Base-by-base conservation (phyloP, 2,797 vertebrate species). In the Argentina silus region DNA sequence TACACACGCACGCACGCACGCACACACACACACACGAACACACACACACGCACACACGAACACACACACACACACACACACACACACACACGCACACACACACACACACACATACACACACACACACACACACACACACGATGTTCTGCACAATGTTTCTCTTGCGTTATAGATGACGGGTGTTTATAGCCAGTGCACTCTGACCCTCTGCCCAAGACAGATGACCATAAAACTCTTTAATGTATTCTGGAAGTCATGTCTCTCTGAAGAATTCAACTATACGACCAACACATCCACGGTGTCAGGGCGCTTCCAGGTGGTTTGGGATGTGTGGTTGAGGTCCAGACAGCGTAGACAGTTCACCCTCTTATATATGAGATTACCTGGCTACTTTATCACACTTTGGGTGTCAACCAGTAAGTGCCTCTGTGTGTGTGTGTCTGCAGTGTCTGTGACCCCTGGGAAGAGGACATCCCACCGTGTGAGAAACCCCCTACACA, bases 201-300 rank as follows among this genome's bases (percentile, higher is more conserved):
- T 17, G 27, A 15, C 23, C 61, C 21, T 64, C 7, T 14, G 8
- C 56, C 48, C 45, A 50, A 8, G 56, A 79, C 67, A 79, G 45
- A 12, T 59, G 43, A 74, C 72, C 69, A 57, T 84, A 82, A 83
- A 81, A 51, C 36, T 74, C 56, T 70, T 81, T 68, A 81, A 74
- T 74, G 74, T 66, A 62, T 67, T 3, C 11, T 78, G 71, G 72
- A 87, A 78, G 57, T 77, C 56, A 65, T 81, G 78, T 75, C 57
- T 73, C 55, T 36, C 17, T 78, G 50, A 21, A 71, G 61, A 72
- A 56, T 82, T 78, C 77, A 85, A 75, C 55, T 51, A 48, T 71
- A 80, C 44, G 51, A 55, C 44, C 19, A 48, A 27, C 70, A 69
- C 78, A 75, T 55, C 61, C 43, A 78, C 60, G 67, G 65, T 76